Evolutionary conservation across 2,113 vertebrate genomes (phyloP).

Genomic region (Sminthopsis crassicaudata): DNA sequence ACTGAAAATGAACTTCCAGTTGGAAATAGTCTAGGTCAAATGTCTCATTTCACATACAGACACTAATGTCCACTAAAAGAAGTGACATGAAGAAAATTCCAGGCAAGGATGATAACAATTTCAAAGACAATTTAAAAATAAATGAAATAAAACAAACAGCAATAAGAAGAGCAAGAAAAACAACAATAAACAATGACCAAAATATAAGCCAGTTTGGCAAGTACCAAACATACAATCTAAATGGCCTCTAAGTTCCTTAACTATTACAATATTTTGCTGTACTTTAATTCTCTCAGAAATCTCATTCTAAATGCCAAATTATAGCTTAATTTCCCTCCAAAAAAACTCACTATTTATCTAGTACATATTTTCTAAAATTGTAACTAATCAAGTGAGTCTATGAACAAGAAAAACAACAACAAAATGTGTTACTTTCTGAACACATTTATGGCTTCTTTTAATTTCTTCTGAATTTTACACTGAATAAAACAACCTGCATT

Average conservation of each 20-base stretch:
- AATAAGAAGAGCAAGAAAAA: too few species aligned
- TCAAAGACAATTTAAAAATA: not conserved
- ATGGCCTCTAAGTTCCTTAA: not conserved
- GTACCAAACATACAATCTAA: not conserved
- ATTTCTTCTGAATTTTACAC: not conserved
- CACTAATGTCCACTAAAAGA: not conserved
- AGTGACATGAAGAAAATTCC: not conserved
- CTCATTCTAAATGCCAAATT: not conserved
- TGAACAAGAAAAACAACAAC: not conserved
- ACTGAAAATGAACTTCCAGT: not conserved
- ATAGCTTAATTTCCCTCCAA: not conserved
- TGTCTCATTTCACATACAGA: not conserved
- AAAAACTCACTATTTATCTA: not conserved
- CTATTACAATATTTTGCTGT: not conserved
- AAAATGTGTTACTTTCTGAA: not conserved
- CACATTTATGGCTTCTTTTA: not conserved
- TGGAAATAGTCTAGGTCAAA: not conserved
- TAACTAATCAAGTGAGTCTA: not conserved
- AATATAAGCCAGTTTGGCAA: not conserved
- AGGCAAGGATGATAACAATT: not conserved
- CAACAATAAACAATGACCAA: not conserved
- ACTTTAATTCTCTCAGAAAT: not conserved
- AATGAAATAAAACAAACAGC: not conserved
- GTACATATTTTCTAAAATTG: not conserved
- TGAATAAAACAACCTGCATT: not conserved